These are phyloP conservation scores for Sparidentex hasta DNA, from an alignment of 2,797 vertebrate species.

Conservation along the genomic window DNA sequence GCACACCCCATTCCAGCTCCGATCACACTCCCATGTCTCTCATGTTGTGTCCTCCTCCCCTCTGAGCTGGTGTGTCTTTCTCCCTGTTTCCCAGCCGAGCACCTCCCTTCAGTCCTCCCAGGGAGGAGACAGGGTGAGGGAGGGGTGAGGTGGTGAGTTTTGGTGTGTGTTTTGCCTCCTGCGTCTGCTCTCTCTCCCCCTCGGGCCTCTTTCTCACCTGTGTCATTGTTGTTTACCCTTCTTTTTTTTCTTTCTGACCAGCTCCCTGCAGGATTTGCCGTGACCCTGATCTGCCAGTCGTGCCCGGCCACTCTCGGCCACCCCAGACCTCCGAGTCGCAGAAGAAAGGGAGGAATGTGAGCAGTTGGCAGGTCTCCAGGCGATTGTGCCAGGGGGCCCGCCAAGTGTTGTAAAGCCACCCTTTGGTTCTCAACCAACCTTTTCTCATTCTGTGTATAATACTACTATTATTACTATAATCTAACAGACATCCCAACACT, in stretches of 20 bases:
- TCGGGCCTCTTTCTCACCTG: slow-evolving; percentile 43
- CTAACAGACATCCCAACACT: slow-evolving; percentile 10
- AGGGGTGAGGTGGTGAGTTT: slow-evolving; percentile 60
- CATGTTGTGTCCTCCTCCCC: slow-evolving; percentile 48
- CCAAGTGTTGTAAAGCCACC: slow-evolving; percentile 55
- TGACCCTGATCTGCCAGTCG: slow-evolving; percentile 60
- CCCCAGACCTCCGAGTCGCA: slow-evolving; percentile 50
- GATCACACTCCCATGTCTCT: slow-evolving; percentile 58
- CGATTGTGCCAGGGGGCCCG: slow-evolving; percentile 68
- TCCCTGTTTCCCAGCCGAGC: slow-evolving; percentile 57
- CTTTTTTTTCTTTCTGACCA: slow-evolving; percentile 7
- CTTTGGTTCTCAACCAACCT: slow-evolving; percentile 64
- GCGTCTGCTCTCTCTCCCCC: slow-evolving; percentile 8
- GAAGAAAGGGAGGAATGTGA: slow-evolving; percentile 85
- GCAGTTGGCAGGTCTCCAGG: slow-evolving; percentile 81
- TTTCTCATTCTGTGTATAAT: slow-evolving; percentile 1
- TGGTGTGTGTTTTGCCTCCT: slow-evolving; percentile 34
- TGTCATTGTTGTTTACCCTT: slow-evolving; percentile 26
- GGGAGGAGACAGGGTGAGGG: slow-evolving; percentile 70
- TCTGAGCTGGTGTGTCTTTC: slow-evolving; percentile 39
- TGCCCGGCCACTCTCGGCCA: slow-evolving; percentile 50
- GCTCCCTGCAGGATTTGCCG: slow-evolving; percentile 37
- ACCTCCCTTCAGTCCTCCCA: slow-evolving; percentile 70
- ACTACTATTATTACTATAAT: slow-evolving; percentile 17
- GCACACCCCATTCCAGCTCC: slow-evolving; percentile 56